phyloP scores from a whole-genome alignment of 2,888 invertebrate species.

The Brachypterus glaber region DNA sequence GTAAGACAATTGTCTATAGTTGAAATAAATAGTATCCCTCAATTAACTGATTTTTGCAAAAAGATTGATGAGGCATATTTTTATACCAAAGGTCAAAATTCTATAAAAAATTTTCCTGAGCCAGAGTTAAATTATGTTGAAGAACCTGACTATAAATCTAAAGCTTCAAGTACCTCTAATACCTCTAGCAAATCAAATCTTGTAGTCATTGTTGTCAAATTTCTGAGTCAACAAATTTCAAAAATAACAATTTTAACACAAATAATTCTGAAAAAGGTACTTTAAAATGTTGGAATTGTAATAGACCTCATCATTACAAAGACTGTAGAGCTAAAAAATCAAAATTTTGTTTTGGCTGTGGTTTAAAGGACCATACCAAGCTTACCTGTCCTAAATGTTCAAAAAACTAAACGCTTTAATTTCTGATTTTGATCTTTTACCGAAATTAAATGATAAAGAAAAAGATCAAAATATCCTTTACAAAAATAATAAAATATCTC shows the following conservation, averaged over 20 bases:
- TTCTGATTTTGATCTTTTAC: background rate
- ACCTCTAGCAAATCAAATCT: no score
- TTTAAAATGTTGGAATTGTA: background rate
- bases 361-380: background rate
- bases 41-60: background rate
- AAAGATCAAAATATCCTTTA: background rate
- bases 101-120: background rate
- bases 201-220: no score
- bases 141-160: no score
- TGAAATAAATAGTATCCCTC: background rate
- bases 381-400: background rate
- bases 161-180: no score
- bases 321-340: background rate
- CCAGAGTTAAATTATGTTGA: background rate
- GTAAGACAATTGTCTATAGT: background rate
- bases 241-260: no score
- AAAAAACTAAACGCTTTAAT: background rate
- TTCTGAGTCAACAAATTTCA: no score
- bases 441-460: background rate
- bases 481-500: background rate
- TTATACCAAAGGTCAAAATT: background rate
- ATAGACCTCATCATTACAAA: background rate
- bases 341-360: background rate
- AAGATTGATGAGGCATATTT: background rate
- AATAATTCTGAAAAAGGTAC: background rate